Evolutionary conservation across 35 echinoderm and acorn worm species (phyloP).

Genomic region (Patiria miniata): DNA sequence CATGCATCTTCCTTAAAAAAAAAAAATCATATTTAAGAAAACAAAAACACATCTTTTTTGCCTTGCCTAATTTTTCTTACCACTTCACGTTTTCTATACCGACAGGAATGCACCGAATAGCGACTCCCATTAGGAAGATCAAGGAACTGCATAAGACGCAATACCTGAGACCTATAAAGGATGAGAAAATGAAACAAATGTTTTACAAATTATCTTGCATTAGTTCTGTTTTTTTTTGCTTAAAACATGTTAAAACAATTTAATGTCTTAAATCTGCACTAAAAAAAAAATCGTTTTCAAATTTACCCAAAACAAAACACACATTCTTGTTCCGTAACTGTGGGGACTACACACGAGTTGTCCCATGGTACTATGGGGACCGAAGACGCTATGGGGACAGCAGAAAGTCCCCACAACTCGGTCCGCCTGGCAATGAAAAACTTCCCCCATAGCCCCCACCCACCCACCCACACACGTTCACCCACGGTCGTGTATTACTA

Average conservation of each 20-base stretch:
- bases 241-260: no score
- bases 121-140: conserved; percentile 38
- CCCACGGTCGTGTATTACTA: no score
- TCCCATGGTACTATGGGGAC: no score
- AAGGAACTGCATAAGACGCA: conserved; percentile 30
- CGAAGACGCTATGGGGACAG: background rate
- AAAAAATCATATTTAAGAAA: no score
- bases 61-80: background rate
- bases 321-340: background rate
- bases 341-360: no score
- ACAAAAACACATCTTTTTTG: background rate
- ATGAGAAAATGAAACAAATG: background rate
- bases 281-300: no score
- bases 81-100: conserved; percentile 39
- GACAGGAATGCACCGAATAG: conserved; percentile 64
- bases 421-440: no score
- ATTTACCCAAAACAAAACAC: background rate
- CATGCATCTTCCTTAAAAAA: background rate
- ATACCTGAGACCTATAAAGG: conserved; percentile 39
- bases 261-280: no score
- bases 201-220: background rate
- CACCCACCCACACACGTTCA: no score
- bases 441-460: no score
- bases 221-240: no score
- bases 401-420: no score